Evolutionary conservation across 1,140 invertebrate genomes (phyloP).

Genomic region (Dinothrombium tinctorium): DNA sequence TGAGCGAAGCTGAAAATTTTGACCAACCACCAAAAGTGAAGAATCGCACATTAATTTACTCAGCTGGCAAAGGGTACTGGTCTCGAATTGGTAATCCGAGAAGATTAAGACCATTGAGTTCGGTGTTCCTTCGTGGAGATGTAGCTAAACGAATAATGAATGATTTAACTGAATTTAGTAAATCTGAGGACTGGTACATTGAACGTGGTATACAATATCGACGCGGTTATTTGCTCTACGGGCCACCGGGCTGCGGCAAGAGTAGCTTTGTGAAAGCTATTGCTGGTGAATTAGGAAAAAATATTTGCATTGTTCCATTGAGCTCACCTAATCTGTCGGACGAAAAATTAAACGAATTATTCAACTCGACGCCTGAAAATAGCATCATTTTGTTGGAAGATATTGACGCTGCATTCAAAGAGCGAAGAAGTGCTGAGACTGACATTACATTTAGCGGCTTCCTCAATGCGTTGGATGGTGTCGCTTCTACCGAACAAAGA

Average conservation of each 20-base stretch:
- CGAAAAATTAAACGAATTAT: conserved; percentile 76
- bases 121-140: conserved; percentile 65
- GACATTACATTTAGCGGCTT: conserved; percentile 89
- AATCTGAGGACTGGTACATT: conserved; percentile 72
- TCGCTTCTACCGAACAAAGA: conserved; percentile 89
- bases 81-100: conserved; percentile 75
- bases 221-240: conserved; percentile 68
- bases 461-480: conserved; percentile 90
- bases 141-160: conserved; percentile 48
- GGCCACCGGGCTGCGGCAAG: conserved; percentile 86
- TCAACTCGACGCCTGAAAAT: conserved; percentile 64
- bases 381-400: conserved; percentile 91
- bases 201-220: conserved; percentile 50
- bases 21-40: too few species aligned
- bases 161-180: conserved; percentile 79
- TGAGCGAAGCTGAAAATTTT: too few species aligned
- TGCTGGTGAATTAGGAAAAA: conserved; percentile 81
- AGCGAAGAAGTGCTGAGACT: conserved; percentile 58
- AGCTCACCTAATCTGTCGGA: conserved; percentile 83
- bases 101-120: conserved; percentile 53
- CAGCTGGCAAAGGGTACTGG: conserved; percentile 83
- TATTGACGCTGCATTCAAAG: conserved; percentile 78
- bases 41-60: too few species aligned
- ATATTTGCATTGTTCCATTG: conserved; percentile 86
- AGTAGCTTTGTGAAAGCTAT: conserved; percentile 86